Base-by-base conservation (phyloP, 2,888 invertebrate species). In the Xestia ashworthii region DNA sequence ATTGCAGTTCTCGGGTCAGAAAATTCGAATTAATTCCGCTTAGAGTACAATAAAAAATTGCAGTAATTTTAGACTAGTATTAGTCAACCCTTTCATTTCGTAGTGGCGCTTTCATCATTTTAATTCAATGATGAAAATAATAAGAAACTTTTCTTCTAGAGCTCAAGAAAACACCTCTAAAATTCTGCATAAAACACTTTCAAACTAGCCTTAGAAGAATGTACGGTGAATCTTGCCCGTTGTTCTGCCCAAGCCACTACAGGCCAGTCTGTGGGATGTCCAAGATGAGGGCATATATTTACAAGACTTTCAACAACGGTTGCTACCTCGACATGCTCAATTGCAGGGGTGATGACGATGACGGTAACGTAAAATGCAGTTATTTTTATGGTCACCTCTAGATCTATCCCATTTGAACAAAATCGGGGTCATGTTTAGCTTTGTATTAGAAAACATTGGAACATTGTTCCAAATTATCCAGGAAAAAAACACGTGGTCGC, bases 251-350 rank as follows among this genome's bases (percentile, higher is more conserved):
- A 0, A 90, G 71, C 25, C 91, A 96, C 80, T 96, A 95, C 76
- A 87, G 94, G 0, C 96, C 96, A 0, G 94, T 96, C 0, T 96
- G 96, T 71, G 96, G 90, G 0, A 94, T 93, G 0, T 92, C 93
- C 0, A 92, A 91, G 41, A 69, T 90, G 0, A 91, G 92, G 22
- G 77, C 87, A 16, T 96, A 96, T 58, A 71, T 84, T 0, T 96
- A 95, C 68, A 91, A 92, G 53, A 89, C 94, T 0, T 96, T 96
- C 74, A 94, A 78, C 38, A 96, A 96, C 72, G 93, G 93, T 3
- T 96, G 96, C 75, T 93, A 92, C 71, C 84, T 96, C 3, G 96
- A 96, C 67, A 94, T 96, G 95, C n/a, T 95, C 9, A 95, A 94
- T 78, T 96, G 96, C 71, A 91, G 96, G 32, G 95, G 95, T 0